Percentiles rank a stretch among this genome's conserved stretches.
Evolutionary conservation across 2,888 invertebrate genomes (phyloP).

Genomic region (Cephus rjabovi): DNA sequence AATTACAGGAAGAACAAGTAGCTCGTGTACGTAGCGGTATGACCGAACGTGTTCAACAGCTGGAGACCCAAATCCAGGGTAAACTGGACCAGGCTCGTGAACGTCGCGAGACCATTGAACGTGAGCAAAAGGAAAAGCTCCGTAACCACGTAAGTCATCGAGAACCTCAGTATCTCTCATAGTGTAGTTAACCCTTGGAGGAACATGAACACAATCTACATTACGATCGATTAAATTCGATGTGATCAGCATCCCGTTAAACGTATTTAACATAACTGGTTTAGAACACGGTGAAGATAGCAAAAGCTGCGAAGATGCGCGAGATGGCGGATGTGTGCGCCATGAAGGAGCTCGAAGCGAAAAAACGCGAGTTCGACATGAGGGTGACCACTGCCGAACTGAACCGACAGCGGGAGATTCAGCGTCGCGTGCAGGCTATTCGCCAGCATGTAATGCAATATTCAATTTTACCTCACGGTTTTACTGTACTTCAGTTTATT

Average conservation of each 20-base stretch:
- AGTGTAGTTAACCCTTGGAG: background rate
- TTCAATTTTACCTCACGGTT: constrained; percentile 33
- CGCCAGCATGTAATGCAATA: constrained; percentile 82
- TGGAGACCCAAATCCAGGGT: constrained; percentile 77
- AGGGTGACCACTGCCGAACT: constrained; percentile 85
- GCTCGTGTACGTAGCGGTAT: constrained; percentile 77
- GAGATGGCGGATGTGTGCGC: constrained; percentile 75
- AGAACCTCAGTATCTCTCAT: background rate
- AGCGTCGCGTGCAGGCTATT: constrained; percentile 86
- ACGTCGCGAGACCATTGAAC: constrained; percentile 80
- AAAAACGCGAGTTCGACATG: constrained; percentile 71
- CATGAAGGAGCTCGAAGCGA: constrained; percentile 75
- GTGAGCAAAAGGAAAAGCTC: constrained; percentile 82
- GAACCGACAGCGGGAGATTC: constrained; percentile 87
- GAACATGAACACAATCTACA: background rate
- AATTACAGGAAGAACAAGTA: constrained; percentile 78
- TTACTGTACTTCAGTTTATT: constrained; percentile 25
- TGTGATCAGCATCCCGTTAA: background rate
- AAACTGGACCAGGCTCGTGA: constrained; percentile 77
- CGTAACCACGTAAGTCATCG: constrained; percentile 78
- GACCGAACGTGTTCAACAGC: constrained; percentile 75
- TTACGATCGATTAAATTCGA: background rate
- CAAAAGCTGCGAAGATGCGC: constrained; percentile 71
- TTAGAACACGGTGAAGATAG: constrained; percentile 76
- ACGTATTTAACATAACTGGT: constrained; percentile 16